A percentile compares a stretch with the other conserved stretches of the same genome.
These are phyloP conservation scores for Lagocephalus sceleratus DNA, from an alignment of 2,797 vertebrate species.

Conservation along the genomic window DNA sequence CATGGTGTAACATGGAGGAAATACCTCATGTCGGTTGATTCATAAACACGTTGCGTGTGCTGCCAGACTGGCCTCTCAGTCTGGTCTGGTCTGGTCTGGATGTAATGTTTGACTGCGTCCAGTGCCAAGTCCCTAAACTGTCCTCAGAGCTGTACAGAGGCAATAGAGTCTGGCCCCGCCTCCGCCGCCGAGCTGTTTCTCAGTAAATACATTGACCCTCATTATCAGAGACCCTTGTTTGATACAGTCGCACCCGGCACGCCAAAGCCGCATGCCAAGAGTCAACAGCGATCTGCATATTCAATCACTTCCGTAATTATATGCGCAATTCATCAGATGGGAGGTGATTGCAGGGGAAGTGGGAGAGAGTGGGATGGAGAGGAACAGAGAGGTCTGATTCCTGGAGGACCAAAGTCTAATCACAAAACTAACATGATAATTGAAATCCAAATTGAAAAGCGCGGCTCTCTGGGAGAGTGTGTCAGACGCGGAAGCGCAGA, in stretches of 20 bases:
- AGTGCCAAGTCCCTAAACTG: conserved; percentile 33
- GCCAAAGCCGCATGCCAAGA: conserved; percentile 75
- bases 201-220: conserved; percentile 70
- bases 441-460: conserved; percentile 84
- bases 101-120: neutral
- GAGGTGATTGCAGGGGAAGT: conserved; percentile 83
- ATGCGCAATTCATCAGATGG: conserved; percentile 85
- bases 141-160: conserved; percentile 18
- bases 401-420: conserved; percentile 83
- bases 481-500: conserved; percentile 58
- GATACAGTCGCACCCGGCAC: conserved; percentile 75
- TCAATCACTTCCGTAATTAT: conserved; percentile 86
- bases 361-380: conserved; percentile 72
- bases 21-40: conserved; percentile 68
- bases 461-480: conserved; percentile 70
- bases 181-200: conserved; percentile 60
- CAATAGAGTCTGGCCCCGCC: conserved; percentile 54
- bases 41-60: conserved; percentile 61
- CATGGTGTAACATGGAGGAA: conserved; percentile 67
- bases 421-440: conserved; percentile 86
- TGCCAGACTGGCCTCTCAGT: conserved; percentile 35
- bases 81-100: conserved; percentile 21
- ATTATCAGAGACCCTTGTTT: conserved; percentile 76
- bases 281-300: conserved; percentile 83
- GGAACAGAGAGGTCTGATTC: conserved; percentile 79